A percentile compares a stretch with the other conserved stretches of the same genome.
These are phyloP conservation scores for Poeciliopsis presidionis DNA, from an alignment of 2,797 vertebrate genomes.

Conservation along the genomic window DNA sequence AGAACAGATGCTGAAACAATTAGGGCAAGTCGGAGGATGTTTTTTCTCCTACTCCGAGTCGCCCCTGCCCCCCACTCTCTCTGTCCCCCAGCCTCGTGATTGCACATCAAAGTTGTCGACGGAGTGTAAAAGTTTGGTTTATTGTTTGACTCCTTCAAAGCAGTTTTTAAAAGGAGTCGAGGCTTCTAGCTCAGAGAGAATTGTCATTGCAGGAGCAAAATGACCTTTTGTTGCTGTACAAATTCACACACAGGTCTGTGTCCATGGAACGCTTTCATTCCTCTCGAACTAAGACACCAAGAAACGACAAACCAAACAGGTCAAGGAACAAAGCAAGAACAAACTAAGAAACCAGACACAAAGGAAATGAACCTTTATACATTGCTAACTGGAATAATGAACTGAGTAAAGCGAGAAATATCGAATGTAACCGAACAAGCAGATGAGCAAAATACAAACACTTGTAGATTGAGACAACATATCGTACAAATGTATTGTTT, in stretches of 20 bases:
- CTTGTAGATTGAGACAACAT: neutral
- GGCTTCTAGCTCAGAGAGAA: slow-evolving; percentile 37
- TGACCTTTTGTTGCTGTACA: neutral
- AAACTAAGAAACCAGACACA: neutral
- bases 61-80: neutral
- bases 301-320: neutral
- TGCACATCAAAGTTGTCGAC: slow-evolving; percentile 78
- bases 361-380: neutral
- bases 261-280: neutral
- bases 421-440: neutral
- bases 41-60: slow-evolving; percentile 64
- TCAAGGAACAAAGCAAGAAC: neutral
- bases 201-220: neutral
- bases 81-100: slow-evolving; percentile 52
- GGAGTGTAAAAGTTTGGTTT: slow-evolving; percentile 74
- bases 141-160: slow-evolving; percentile 70
- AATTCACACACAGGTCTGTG: neutral
- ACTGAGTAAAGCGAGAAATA: neutral
- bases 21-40: slow-evolving; percentile 74
- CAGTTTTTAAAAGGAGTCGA: slow-evolving; percentile 49
- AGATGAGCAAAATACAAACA: neutral
- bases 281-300: neutral
- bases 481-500: neutral
- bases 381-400: neutral
- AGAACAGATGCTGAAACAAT: slow-evolving; percentile 80